Conservation (phyloP, 2,113 vertebrate genomes). For the Brachypodius melanocephalos region DNA sequence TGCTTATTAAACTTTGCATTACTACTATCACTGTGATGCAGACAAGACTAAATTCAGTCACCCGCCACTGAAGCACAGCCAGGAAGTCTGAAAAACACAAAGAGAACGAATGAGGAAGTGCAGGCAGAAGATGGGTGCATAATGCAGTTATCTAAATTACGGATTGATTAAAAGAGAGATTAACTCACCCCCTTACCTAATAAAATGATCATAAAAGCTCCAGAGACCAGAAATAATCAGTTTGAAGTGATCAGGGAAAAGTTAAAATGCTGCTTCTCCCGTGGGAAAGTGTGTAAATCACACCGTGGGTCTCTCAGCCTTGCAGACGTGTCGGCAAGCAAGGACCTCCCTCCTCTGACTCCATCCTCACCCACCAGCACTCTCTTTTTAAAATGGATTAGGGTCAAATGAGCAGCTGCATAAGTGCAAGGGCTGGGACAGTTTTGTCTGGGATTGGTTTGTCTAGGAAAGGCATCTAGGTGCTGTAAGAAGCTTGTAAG, state of each 20-base stretch:
- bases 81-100: constrained; percentile 42
- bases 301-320: not conserved
- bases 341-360: not conserved
- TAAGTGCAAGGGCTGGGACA: not conserved
- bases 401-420: not conserved
- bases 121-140: not conserved
- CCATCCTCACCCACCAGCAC: not conserved
- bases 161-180: constrained; percentile 1
- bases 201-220: not conserved
- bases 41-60: not conserved
- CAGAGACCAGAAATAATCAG: not conserved
- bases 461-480: not conserved
- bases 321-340: not conserved
- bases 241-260: not conserved
- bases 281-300: not conserved
- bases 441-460: constrained; percentile 20
- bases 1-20: constrained; percentile 46
- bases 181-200: not conserved
- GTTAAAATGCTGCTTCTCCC: not conserved
- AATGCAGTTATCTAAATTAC: constrained; percentile 4
- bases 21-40: not conserved
- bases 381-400: constrained; percentile 21
- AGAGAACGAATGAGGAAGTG: constrained; percentile 20
- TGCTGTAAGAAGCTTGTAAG: not conserved
- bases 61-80: not conserved